phyloP scores from a whole-genome alignment of 2,888 invertebrate species.

The Sinotaia quadrata region DNA sequence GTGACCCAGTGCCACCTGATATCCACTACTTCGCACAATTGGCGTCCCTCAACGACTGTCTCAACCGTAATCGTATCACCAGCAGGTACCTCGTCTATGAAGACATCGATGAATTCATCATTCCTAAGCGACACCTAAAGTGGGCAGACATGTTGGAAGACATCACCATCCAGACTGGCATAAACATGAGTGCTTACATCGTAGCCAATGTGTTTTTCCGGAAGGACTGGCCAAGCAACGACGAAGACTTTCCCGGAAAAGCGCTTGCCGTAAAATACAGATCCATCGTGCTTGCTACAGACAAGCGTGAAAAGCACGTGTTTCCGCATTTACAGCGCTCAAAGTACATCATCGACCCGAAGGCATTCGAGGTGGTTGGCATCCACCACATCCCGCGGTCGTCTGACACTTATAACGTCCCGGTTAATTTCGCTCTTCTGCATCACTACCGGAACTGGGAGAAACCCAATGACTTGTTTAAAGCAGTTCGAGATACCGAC shows the following conservation, averaged over 20 bases:
- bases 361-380: slow-evolving; percentile 44
- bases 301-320: slow-evolving; percentile 44
- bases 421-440: no score
- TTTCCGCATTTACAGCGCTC: slow-evolving; percentile 43
- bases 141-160: slow-evolving; percentile 49
- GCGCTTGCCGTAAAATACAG: slow-evolving; percentile 41
- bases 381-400: slow-evolving; percentile 53
- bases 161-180: slow-evolving; percentile 7
- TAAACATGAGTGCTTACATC: not conserved
- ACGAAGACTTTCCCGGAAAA: slow-evolving; percentile 34
- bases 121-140: slow-evolving; percentile 50
- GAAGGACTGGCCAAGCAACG: slow-evolving; percentile 50
- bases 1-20: slow-evolving; percentile 34
- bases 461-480: slow-evolving; percentile 33
- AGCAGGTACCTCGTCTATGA: slow-evolving; percentile 61
- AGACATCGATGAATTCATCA: slow-evolving; percentile 69
- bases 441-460: slow-evolving; percentile 60
- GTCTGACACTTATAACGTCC: not conserved
- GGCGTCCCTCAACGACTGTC: slow-evolving; percentile 68
- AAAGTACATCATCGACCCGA: slow-evolving; percentile 55
- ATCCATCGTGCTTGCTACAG: slow-evolving; percentile 49
- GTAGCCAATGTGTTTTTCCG: slow-evolving; percentile 49
- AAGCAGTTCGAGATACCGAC: slow-evolving; percentile 33
- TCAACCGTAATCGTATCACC: slow-evolving; percentile 55
- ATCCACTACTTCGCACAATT: slow-evolving; percentile 70